Percentiles rank a stretch among this genome's conserved stretches.
Conservation (phyloP, 2,888 invertebrate species). For the Hypena proboscidalis region DNA sequence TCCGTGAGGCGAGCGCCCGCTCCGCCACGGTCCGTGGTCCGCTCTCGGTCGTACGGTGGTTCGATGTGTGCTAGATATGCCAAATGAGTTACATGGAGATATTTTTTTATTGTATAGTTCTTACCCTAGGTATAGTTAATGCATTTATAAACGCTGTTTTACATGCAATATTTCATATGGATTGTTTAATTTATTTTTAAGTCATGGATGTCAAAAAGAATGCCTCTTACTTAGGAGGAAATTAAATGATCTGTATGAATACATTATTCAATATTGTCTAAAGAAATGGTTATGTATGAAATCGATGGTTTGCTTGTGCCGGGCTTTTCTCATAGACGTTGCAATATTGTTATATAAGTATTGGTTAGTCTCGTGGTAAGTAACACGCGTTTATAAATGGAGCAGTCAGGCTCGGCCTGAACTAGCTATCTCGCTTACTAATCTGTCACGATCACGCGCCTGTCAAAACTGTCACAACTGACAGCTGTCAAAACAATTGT, state of each 20-base stretch:
- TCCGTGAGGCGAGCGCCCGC: conserved; percentile 19
- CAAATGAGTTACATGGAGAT: conserved; percentile 46
- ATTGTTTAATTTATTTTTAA: conserved; percentile 2
- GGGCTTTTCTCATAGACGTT: conserved; percentile 1
- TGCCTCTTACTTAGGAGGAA: no score
- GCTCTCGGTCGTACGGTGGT: no score
- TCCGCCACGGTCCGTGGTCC: conserved; percentile 13
- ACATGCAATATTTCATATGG: not conserved
- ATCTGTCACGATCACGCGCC: conserved; percentile 5
- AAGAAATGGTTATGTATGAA: no score
- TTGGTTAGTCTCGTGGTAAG: conserved; percentile 6
- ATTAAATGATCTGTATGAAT: no score
- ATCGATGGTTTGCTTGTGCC: conserved; percentile 1
- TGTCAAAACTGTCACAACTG: conserved; percentile 6
- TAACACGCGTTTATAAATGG: conserved; percentile 32
- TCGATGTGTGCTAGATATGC: conserved; percentile 47
- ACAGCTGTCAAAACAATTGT: conserved; percentile 8
- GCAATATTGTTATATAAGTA: conserved; percentile 7
- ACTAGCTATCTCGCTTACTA: conserved; percentile 9
- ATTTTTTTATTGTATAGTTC: conserved; percentile 48
- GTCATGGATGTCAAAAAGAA: not conserved
- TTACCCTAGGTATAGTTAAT: conserved; percentile 31
- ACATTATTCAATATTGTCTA: no score
- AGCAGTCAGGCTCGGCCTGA: conserved; percentile 10
- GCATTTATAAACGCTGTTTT: conserved; percentile 38